These are phyloP conservation scores for Gallinago stenura DNA, from an alignment of 2,797 vertebrate species.

Conservation along the genomic window DNA sequence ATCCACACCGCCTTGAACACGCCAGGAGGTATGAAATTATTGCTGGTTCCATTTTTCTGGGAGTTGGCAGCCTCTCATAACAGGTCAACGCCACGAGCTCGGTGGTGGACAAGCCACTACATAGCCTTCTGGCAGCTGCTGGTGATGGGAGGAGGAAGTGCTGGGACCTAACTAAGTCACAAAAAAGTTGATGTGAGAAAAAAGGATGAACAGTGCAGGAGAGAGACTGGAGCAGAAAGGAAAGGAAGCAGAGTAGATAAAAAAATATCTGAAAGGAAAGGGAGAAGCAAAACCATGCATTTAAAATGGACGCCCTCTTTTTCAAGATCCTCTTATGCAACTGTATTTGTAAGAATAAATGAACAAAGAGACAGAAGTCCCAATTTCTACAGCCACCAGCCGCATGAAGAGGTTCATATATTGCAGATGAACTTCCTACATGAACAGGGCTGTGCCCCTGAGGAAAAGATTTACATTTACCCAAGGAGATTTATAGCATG, in stretches of 20 bases:
- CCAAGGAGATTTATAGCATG: neutral
- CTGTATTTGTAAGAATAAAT: neutral
- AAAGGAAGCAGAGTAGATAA: neutral
- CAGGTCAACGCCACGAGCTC: neutral
- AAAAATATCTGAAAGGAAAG: neutral
- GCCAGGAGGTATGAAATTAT: conserved; percentile 83
- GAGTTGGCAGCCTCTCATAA: neutral
- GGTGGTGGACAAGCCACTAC: neutral
- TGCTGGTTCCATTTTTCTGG: accelerated
- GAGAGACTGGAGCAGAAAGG: neutral
- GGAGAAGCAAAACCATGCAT: neutral
- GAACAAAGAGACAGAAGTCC: neutral
- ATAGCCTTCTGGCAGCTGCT: neutral
- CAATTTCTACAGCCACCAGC: neutral
- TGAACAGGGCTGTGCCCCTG: neutral
- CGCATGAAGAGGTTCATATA: neutral
- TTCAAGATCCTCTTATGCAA: neutral
- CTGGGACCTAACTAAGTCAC: neutral
- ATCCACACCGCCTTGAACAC: conserved; percentile 84
- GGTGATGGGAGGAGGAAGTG: neutral
- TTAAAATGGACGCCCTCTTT: neutral
- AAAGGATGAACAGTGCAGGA: neutral
- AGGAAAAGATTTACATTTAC: neutral
- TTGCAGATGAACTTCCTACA: neutral
- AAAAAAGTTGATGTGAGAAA: neutral